Conservation (phyloP, 2,888 invertebrate genomes). For the Mythimna vitellina region DNA sequence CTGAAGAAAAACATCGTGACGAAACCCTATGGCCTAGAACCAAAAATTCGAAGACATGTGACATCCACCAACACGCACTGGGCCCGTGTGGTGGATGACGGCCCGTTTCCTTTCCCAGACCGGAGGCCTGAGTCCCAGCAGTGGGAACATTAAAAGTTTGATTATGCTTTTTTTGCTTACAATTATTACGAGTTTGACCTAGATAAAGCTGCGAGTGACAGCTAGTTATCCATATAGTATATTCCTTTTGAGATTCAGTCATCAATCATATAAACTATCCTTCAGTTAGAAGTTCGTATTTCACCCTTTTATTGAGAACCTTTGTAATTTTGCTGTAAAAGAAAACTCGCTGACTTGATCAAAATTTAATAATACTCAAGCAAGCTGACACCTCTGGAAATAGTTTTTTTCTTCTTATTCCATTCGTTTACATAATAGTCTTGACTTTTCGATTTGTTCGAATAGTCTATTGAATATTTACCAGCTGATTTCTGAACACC, state of each 20-base stretch:
- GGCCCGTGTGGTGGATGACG: too few species aligned
- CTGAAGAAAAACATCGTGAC: too few species aligned
- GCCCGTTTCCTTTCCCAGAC: too few species aligned
- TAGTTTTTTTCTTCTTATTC: background rate
- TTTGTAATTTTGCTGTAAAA: background rate
- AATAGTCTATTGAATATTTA: background rate
- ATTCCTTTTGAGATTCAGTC: slow-evolving; percentile 20
- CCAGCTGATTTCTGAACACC: too few species aligned
- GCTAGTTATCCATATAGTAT: background rate
- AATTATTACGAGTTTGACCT: too few species aligned
- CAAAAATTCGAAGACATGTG: too few species aligned
- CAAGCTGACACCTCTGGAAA: background rate
- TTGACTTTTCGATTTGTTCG: background rate
- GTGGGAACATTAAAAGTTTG: too few species aligned
- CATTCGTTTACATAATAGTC: background rate
- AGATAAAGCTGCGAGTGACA: too few species aligned
- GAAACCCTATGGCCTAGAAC: too few species aligned
- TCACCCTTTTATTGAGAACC: slow-evolving; percentile 2
- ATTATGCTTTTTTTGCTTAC: too few species aligned
- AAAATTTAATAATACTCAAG: slow-evolving; percentile 5
- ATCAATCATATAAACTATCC: slow-evolving; percentile 3
- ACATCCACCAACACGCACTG: too few species aligned
- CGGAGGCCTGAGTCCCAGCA: too few species aligned
- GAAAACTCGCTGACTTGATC: slow-evolving; percentile 9
- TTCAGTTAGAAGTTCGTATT: slow-evolving; percentile 6